Percentiles rank a stretch among this genome's conserved stretches.
phyloP scores from a whole-genome alignment of 2,113 vertebrate genomes.

The Dissostichus mawsoni region DNA sequence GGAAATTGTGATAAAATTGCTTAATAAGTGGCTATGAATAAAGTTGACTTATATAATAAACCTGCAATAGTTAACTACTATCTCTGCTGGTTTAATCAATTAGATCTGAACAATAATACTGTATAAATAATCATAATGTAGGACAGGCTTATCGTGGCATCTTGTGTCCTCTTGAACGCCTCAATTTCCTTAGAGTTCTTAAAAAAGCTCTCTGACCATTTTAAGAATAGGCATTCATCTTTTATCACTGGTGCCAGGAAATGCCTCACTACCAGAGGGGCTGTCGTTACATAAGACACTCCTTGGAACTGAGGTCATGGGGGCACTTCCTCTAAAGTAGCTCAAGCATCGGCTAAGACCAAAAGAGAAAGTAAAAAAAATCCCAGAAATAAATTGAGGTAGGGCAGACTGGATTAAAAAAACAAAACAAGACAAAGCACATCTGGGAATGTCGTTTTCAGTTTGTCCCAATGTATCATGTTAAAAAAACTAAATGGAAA shows the following conservation, averaged over 20 bases:
- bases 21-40: constrained; percentile 3
- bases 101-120: not conserved
- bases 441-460: constrained; percentile 24
- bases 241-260: constrained; percentile 64
- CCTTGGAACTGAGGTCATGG: constrained; percentile 43
- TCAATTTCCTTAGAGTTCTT: constrained; percentile 6
- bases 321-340: constrained; percentile 52
- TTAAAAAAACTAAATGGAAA: constrained; percentile 5
- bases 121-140: not conserved
- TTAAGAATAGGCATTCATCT: constrained; percentile 63
- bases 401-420: not conserved
- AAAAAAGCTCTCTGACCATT: constrained; percentile 30
- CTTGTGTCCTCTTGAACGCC: not conserved
- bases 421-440: constrained; percentile 5
- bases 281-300: constrained; percentile 57
- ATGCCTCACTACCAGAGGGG: constrained; percentile 60
- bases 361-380: not conserved
- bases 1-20: constrained; percentile 4
- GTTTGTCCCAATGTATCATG: constrained; percentile 3
- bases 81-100: not conserved
- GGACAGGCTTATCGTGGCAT: constrained; percentile 9
- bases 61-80: not conserved
- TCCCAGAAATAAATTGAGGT: not conserved
- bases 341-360: constrained; percentile 44
- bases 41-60: not conserved